Base-by-base conservation (phyloP, 2,113 vertebrate genomes). In the Reinhardtius hippoglossoides region DNA sequence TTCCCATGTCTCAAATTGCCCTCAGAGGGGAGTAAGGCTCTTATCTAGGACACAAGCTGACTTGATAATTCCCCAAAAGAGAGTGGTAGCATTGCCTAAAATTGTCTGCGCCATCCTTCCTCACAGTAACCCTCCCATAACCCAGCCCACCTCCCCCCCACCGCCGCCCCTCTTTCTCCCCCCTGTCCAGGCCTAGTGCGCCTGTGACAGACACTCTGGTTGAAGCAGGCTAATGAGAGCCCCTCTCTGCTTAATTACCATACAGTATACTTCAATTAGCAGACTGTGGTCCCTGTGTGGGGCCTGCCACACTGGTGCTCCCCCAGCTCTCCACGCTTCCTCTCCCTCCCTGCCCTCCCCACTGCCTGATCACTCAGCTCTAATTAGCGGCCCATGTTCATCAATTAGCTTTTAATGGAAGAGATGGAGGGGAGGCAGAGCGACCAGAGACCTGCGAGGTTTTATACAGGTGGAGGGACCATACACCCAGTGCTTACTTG, bases 391-490 rank as follows among this genome's bases (percentile, higher is more conserved):
- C 64, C 85, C 91, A 82, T 93, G 91, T 92, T 92, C 89, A 91
- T 93, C 89, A 93, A 93, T 93, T 93, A 93, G 88, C 71, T 84
- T 86, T 81, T 92, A 92, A 92, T 92, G 82, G 88, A 91, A 76
- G 76, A 77, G 86, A 86, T 83, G 84, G 87, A 84, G 74, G 73
- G 67, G 58, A 76, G 71, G 86, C 87, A 81, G 27, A 70, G 50
- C 70, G 46, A 72, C 89, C 81, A 70, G 76, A 86, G 87, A 88
- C 82, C 83, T 78, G 76, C 52, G 50, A 67, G 82, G 72, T 84
- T 85, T 90, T 77, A 78, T 85, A 60, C 88, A 92, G 89, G 91
- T 92, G 88, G 57, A 87, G 67, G 83, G 77, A 87, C 84, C 85
- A 83, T 42, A 37, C 87, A 89, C 60, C 71, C 65, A 58, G 50